Base-by-base conservation (phyloP, 37 sponge, comb jelly and placozoan genomes). In the Oscarella lobularis region DNA sequence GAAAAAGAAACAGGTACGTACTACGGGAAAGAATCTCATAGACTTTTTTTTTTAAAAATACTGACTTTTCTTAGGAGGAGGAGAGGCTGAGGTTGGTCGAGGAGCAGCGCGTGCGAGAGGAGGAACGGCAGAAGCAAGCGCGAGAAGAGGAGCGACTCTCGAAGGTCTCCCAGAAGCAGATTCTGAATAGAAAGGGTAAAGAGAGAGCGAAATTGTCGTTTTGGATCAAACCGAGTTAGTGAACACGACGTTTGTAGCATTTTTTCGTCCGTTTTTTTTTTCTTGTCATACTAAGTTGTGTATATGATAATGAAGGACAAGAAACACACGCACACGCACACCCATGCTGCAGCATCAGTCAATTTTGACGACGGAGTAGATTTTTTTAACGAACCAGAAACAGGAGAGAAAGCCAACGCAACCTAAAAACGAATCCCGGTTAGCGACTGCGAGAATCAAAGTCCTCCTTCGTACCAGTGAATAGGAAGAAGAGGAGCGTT, bases 281-380 rank as follows among this genome's bases (percentile, higher is more conserved):
- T n/a, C n/a, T n/a, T n/a, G n/a, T n/a, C n/a, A n/a, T n/a, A n/a
- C n/a, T n/a, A n/a, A n/a, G n/a, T n/a, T n/a, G n/a, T n/a, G n/a
- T n/a, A n/a, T n/a, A n/a, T n/a, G n/a, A n/a, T n/a, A n/a, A n/a
- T n/a, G n/a, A n/a, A n/a, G n/a, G n/a, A n/a, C n/a, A n/a, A n/a
- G n/a, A n/a, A n/a, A n/a, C n/a, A 48, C 60, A 48, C 9, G 20
- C 20, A 48, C 60, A 48, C 60, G 20, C 60, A 48, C 60, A 48
- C 60, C 60, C 9, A 27, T 9, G 9, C 20, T 20, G 14, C 60
- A 48, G 60, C 60, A 48, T 81, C 78, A 96, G 76, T 97, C 98
- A 38, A 93, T 90, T 82, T 97, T 97, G 33, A 97, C 91, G 33
- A 93, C 88, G 70, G 87, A 84, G 86, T 94, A 98, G 82, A 98